These are phyloP conservation scores for Masticophis lateralis DNA, from an alignment of 2,797 vertebrate species.

Conservation along the genomic window DNA sequence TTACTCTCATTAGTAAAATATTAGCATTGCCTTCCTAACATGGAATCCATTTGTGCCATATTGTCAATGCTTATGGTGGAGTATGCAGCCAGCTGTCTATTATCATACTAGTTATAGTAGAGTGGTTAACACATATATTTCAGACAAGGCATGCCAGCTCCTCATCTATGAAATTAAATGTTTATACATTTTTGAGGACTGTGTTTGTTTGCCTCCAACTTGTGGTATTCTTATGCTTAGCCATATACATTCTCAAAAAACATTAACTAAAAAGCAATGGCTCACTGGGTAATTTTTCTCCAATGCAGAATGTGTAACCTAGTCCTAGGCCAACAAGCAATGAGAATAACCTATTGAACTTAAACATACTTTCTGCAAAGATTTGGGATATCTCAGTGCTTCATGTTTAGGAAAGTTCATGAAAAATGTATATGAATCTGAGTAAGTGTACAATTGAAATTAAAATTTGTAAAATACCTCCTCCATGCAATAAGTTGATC, in stretches of 20 bases:
- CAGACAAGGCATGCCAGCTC: background rate
- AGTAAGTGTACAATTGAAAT: constrained; percentile 48
- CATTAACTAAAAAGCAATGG: background rate
- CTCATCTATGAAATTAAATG: background rate
- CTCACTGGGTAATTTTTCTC: background rate
- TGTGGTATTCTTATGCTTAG: background rate
- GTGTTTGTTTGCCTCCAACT: background rate
- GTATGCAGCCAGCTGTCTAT: background rate
- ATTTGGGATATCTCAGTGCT: constrained; percentile 17
- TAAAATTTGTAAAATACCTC: constrained; percentile 46
- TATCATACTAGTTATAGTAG: background rate
- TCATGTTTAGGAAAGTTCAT: constrained; percentile 26
- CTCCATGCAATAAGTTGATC: constrained; percentile 31
- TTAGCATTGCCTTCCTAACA: background rate
- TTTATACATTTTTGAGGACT: background rate
- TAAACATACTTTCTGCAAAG: background rate
- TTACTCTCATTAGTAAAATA: background rate
- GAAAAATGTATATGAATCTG: constrained; percentile 20
- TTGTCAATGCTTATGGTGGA: background rate
- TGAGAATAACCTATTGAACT: background rate
- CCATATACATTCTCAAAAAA: rapidly evolving
- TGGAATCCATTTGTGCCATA: background rate
- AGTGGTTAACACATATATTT: background rate
- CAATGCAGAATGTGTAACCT: rapidly evolving
- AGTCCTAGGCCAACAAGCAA: background rate